These are phyloP conservation scores for Zaprionus vittiger DNA, from an alignment of 1,140 invertebrate species.

Conservation along the genomic window DNA sequence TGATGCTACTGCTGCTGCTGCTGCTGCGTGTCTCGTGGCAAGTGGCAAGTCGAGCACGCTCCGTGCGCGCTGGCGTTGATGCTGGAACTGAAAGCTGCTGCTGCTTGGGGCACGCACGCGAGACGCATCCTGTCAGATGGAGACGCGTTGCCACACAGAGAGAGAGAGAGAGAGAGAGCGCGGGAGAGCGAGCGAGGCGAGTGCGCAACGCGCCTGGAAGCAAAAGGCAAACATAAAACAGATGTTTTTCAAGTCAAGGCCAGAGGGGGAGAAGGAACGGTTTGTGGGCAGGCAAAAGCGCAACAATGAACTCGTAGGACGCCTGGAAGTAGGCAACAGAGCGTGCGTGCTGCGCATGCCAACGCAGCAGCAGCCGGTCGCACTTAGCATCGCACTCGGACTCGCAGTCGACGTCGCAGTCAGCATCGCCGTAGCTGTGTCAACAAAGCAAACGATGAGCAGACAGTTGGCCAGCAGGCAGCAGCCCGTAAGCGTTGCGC, in stretches of 20 bases:
- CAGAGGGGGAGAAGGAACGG: conserved; percentile 2
- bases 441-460: conserved; percentile 33
- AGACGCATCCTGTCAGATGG: conserved; percentile 13
- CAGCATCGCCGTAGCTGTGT: conserved; percentile 20
- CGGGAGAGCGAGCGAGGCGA: conserved; percentile 5
- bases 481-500: conserved; percentile 39
- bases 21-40: conserved; percentile 12
- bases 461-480: conserved; percentile 63
- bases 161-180: conserved; percentile 3
- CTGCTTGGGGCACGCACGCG: conserved; percentile 9
- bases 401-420: conserved; percentile 4
- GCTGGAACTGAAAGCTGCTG: conserved; percentile 68
- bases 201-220: conserved; percentile 54
- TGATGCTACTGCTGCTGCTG: conserved; percentile 11
- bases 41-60: conserved; percentile 30
- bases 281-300: conserved; percentile 57
- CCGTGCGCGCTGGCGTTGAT: conserved; percentile 70
- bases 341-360: conserved; percentile 70
- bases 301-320: conserved; percentile 65
- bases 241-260: conserved; percentile 54
- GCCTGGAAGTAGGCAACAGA: conserved; percentile 74
- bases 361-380: conserved; percentile 25
- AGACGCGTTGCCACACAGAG: conserved; percentile 19
- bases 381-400: not conserved
- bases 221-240: conserved; percentile 77